Conservation (phyloP, 2,113 vertebrate species). For the Onychostruthus taczanowskii region DNA sequence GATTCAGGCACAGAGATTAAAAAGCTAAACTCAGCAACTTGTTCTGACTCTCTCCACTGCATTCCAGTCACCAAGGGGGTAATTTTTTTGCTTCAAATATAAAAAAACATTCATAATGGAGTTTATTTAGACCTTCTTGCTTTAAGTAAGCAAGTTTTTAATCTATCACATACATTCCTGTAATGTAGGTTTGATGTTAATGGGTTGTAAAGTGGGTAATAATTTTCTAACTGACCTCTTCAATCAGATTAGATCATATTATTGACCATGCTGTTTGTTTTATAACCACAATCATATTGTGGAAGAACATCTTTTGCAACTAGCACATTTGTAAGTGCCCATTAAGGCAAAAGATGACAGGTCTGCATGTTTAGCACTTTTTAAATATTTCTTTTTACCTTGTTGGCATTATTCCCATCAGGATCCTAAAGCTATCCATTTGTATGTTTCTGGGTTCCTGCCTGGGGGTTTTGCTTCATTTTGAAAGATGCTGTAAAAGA, state of each 20-base stretch:
- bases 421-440: conserved; percentile 40
- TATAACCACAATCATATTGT: conserved; percentile 77
- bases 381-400: conserved; percentile 54
- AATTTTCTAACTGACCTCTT: conserved; percentile 77
- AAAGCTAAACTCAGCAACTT: conserved; percentile 51
- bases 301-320: conserved; percentile 69
- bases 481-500: not conserved
- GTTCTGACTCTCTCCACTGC: not conserved
- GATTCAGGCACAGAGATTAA: conserved; percentile 5
- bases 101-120: conserved; percentile 54
- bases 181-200: conserved; percentile 76
- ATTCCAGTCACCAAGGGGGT: conserved; percentile 34
- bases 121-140: conserved; percentile 70
- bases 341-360: conserved; percentile 74
- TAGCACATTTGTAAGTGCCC: conserved; percentile 73
- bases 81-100: conserved; percentile 56
- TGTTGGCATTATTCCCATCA: conserved; percentile 59
- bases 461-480: not conserved
- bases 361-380: conserved; percentile 70
- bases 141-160: conserved; percentile 78
- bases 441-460: not conserved
- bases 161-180: conserved; percentile 73
- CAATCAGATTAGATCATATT: conserved; percentile 79
- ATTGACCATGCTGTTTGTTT: conserved; percentile 78
- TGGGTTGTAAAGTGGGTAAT: conserved; percentile 80